Evolutionary conservation across 2,113 vertebrate species (phyloP).

Genomic region (Galbula dea): DNA sequence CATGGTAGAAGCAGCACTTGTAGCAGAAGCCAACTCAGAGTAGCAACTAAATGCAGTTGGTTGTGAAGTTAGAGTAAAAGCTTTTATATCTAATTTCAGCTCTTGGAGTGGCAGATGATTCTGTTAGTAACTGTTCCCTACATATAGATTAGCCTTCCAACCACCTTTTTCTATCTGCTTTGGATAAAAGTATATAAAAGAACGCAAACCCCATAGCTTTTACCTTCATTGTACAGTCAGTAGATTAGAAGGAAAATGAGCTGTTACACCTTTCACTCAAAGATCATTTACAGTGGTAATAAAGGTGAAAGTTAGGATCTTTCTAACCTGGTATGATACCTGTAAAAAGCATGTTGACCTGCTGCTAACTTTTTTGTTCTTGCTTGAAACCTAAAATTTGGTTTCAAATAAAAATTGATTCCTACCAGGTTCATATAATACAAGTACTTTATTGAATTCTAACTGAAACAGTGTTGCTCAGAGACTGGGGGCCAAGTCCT

Average conservation of each 20-base stretch:
- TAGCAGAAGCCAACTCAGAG: neutral
- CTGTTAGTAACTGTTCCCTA: constrained; percentile 13
- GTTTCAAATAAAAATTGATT: neutral
- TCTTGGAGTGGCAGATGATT: constrained; percentile 3
- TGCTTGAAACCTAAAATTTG: neutral
- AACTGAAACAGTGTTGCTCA: neutral
- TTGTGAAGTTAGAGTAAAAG: neutral
- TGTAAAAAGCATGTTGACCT: neutral
- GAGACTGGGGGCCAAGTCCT: neutral
- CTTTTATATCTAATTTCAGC: constrained; percentile 6
- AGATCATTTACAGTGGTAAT: constrained; percentile 5
- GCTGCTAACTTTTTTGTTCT: neutral
- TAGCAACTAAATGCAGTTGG: neutral
- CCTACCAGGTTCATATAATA: neutral
- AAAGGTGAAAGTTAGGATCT: neutral
- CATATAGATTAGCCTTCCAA: constrained; percentile 2
- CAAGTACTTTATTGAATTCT: neutral
- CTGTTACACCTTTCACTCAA: neutral
- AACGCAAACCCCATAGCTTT: neutral
- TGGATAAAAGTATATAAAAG: neutral
- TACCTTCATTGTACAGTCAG: neutral
- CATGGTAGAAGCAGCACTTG: neutral
- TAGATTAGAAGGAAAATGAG: neutral
- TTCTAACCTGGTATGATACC: neutral
- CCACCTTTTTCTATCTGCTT: neutral